phyloP scores from a whole-genome alignment of 2,797 vertebrate genomes.

The Crocodylus rhombifer region DNA sequence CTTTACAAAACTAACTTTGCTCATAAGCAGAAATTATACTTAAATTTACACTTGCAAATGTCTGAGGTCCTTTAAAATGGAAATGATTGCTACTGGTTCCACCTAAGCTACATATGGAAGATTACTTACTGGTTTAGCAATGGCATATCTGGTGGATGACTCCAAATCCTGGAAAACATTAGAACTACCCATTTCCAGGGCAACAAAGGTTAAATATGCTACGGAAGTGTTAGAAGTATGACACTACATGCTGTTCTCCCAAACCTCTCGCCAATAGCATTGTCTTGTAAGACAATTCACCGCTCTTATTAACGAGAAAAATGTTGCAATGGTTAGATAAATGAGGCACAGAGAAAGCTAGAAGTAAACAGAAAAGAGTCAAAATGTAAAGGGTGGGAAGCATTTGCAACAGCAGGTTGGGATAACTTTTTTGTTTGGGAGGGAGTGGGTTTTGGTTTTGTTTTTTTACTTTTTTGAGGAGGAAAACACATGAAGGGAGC shows the following conservation, averaged over 20 bases:
- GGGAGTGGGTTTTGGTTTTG: too few species aligned
- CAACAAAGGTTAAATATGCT: background rate
- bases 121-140: accelerated
- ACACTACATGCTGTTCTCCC: background rate
- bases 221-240: background rate
- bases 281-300: background rate
- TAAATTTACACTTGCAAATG: background rate
- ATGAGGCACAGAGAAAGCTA: background rate
- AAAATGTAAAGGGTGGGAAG: background rate
- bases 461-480: background rate
- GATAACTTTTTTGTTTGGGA: background rate
- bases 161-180: background rate
- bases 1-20: background rate
- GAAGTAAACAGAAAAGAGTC: background rate
- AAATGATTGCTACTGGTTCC: background rate
- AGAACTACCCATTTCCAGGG: background rate
- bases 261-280: background rate
- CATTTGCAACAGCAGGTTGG: background rate
- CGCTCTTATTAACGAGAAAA: too few species aligned
- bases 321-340: background rate
- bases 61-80: background rate
- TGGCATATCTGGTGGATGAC: background rate
- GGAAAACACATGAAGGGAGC: background rate
- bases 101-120: background rate
- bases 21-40: background rate